These are phyloP conservation scores for Tetragnatha montana DNA, from an alignment of 2,888 invertebrate species.

Conservation along the genomic window DNA sequence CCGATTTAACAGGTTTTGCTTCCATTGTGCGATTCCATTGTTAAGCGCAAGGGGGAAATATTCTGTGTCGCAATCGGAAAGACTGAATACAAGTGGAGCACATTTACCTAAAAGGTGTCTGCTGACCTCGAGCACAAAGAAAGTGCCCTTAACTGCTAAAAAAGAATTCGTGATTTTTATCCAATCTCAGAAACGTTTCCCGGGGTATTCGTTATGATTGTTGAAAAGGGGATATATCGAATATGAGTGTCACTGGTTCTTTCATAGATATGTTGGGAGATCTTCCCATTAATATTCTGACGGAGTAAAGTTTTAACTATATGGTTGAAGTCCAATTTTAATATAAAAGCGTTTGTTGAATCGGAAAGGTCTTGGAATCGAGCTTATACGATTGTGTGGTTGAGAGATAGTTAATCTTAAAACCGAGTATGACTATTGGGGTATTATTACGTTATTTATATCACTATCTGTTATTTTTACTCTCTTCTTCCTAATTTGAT, in stretches of 20 bases:
- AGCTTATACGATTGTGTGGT: no score
- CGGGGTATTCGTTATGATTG: constrained; percentile 3
- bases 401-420: no score
- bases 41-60: constrained; percentile 3
- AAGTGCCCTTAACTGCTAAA: constrained; percentile 7
- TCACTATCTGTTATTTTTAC: no score
- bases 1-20: not conserved
- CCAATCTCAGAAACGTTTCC: not conserved
- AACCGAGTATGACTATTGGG: no score
- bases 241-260: not conserved
- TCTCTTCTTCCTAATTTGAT: no score
- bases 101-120: constrained; percentile 16
- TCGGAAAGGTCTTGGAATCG: no score
- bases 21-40: not conserved
- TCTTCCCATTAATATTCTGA: not conserved
- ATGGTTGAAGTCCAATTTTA: not conserved
- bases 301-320: not conserved
- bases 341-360: not conserved
- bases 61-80: constrained; percentile 21
- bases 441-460: no score
- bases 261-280: not conserved
- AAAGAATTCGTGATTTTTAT: constrained; percentile 17
- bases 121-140: constrained; percentile 13
- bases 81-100: constrained; percentile 31
- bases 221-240: not conserved